A percentile compares a stretch with the other conserved stretches of the same genome.
phyloP scores from a whole-genome alignment of 2,113 vertebrate species.

The Dipodomys merriami region DNA sequence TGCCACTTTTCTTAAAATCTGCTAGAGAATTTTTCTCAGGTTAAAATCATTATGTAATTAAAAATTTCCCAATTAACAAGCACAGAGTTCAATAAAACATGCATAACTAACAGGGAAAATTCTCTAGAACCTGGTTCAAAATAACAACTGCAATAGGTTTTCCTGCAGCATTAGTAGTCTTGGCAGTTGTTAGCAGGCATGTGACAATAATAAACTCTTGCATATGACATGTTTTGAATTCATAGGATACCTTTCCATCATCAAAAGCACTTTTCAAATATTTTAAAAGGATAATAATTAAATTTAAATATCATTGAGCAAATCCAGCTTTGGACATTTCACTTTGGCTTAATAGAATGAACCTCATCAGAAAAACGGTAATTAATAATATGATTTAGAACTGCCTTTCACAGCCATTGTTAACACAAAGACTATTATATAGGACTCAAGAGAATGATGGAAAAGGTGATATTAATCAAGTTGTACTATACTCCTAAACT shows the following conservation, averaged over 20 bases:
- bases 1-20: conserved; percentile 24
- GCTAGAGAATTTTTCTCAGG: conserved; percentile 1
- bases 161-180: background rate
- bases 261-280: conserved; percentile 13
- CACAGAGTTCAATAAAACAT: conserved; percentile 11
- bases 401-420: background rate
- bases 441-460: background rate
- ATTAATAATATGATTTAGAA: background rate
- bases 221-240: background rate
- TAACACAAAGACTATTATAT: conserved; percentile 16
- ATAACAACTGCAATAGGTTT: conserved; percentile 31
- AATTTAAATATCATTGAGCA: background rate
- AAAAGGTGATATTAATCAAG: background rate
- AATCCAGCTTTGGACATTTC: background rate
- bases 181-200: background rate
- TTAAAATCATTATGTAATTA: conserved; percentile 42
- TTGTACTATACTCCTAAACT: too few relatives aligned
- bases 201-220: background rate
- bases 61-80: conserved; percentile 31
- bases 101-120: background rate
- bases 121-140: background rate
- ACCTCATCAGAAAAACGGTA: background rate
- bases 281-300: background rate
- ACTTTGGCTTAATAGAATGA: conserved; percentile 27
- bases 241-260: background rate